A percentile compares a stretch with the other conserved stretches of the same genome.
Evolutionary conservation across 1,140 invertebrate species (phyloP).

Genomic region (Magallana gigas): DNA sequence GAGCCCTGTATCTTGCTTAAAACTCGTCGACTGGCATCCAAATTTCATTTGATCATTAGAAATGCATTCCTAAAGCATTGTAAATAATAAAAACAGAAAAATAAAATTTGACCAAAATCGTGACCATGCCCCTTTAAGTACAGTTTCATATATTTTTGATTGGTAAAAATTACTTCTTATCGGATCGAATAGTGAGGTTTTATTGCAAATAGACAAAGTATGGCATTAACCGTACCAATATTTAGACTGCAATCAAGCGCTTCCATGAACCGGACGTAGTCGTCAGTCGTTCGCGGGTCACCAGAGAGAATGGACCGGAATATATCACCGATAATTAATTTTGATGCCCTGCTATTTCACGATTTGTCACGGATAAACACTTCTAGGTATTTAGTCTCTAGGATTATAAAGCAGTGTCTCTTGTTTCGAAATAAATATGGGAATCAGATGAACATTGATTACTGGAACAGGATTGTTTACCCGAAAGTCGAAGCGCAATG

Average conservation of each 20-base stretch:
- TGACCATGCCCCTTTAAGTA: too few species aligned
- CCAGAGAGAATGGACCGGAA: conserved; percentile 19
- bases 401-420: conserved; percentile 6
- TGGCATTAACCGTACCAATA: conserved; percentile 16
- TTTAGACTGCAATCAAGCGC: conserved; percentile 11
- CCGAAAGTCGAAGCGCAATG: neutral
- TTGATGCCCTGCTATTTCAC: conserved; percentile 15
- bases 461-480: neutral
- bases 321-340: conserved; percentile 30
- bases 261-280: neutral
- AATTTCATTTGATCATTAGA: too few species aligned
- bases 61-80: too few species aligned
- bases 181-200: too few species aligned
- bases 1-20: too few species aligned
- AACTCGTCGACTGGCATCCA: too few species aligned
- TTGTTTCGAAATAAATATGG: conserved; percentile 14
- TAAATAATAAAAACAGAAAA: too few species aligned
- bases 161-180: too few species aligned
- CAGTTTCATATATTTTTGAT: too few species aligned
- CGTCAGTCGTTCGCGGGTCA: neutral
- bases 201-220: neutral
- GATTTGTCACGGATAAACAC: conserved; percentile 33
- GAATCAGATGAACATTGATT: neutral
- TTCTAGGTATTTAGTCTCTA: conserved; percentile 2
- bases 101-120: too few species aligned